Evolutionary conservation across 2,888 invertebrate species (phyloP).

Genomic region (Drosophila percnosoma): DNA sequence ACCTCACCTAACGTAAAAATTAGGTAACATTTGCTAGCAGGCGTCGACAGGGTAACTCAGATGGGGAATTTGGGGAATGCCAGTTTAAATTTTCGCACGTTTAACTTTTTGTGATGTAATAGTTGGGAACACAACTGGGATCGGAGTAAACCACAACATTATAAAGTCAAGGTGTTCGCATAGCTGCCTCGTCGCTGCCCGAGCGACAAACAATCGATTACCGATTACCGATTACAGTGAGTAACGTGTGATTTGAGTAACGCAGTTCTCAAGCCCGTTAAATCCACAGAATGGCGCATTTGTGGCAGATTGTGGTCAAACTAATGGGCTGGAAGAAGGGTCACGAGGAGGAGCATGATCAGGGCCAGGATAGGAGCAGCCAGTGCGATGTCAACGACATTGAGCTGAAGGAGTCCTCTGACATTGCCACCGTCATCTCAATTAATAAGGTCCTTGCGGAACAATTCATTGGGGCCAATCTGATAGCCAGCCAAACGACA

Average conservation of each 20-base stretch:
- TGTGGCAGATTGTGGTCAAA: conserved; percentile 28
- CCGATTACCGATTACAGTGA: not conserved
- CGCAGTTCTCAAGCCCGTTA: not conserved
- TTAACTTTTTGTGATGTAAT: not conserved
- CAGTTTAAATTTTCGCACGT: not conserved
- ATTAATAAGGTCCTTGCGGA: conserved; percentile 33
- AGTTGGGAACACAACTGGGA: not conserved
- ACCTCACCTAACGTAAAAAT: not conserved
- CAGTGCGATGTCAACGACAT: conserved; percentile 1
- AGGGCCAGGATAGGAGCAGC: not conserved
- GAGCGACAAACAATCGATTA: not conserved
- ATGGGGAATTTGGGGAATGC: not conserved
- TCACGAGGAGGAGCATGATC: conserved; percentile 7
- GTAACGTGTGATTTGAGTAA: not conserved
- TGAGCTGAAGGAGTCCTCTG: conserved; percentile 45
- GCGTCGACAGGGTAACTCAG: not conserved
- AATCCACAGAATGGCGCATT: conserved; percentile 21
- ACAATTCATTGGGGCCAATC: conserved; percentile 22
- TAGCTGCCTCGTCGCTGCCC: not conserved
- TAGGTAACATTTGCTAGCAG: not conserved
- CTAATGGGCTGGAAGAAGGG: conserved; percentile 6
- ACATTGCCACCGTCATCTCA: conserved; percentile 22
- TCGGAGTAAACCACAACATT: not conserved
- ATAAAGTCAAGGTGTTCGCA: not conserved
- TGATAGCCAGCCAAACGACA: conserved; percentile 10